Base-by-base conservation (phyloP, 2,888 invertebrate genomes). In the Stenurella melanura region DNA sequence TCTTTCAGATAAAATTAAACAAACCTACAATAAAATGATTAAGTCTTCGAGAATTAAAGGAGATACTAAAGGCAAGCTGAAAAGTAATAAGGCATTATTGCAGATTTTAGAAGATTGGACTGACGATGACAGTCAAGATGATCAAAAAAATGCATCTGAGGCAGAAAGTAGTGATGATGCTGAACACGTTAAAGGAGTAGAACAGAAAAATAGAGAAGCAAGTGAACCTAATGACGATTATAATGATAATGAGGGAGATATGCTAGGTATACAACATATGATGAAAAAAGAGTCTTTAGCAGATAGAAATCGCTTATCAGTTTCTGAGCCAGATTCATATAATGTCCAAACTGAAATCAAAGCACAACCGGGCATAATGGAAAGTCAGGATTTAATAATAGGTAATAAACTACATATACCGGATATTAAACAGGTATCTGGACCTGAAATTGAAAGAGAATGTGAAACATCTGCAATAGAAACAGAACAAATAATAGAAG, bases 101-200 rank as follows among this genome's bases (percentile, higher is more conserved):
- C 73, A 78, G 76, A 81, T 83, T 38, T 72, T 81, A 74, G 79
- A 79, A 73, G 85, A 85, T 75, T 85, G 85, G 85, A 79, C 81
- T 21, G 85, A 85, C 26, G 85, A 84, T n/a, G 81, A 80, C 54
- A 82, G 79, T 78, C 73, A 80, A 34, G 81, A 80, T 58, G 73
- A 77, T 1, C 71, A 38, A 66, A 66, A 64, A 66, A 74, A 78
- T n/a, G 61, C 34, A 4, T 66, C 74, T 34, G 70, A 74, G 2
- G 18, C 50, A 18, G 71, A 73, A 57, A 64, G 68, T 38, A 57
- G 69, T n/a, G 56, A 68, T 68, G 50, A 56, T 57, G 17, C 38
- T 12, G 69, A 38, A 30, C 26, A 30, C 57, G n/a, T 68, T 17
- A 15, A 38, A 61, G 26, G 61, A 42, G 34, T 26, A 30, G 12